Conservation (phyloP, 2,797 vertebrate species). For the Megalops cyprinoides region DNA sequence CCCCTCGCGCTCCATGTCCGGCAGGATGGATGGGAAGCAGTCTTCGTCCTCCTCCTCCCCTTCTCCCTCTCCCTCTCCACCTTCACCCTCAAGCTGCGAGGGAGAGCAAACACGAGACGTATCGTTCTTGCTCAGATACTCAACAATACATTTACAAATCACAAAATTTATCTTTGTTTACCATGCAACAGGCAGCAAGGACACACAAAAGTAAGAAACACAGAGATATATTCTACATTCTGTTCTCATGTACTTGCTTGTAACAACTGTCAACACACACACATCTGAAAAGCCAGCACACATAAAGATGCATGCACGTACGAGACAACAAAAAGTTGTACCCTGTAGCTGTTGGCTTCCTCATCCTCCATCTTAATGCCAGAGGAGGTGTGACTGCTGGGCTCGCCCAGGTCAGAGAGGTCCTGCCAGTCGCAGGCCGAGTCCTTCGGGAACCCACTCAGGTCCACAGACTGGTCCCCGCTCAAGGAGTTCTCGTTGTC, state of each 20-base stretch:
- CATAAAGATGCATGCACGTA: neutral
- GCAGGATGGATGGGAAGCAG: slow-evolving; percentile 85
- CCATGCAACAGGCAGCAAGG: too few species aligned
- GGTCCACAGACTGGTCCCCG: slow-evolving; percentile 85
- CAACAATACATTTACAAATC: neutral
- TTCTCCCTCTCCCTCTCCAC: slow-evolving; percentile 56
- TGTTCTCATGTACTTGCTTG: too few species aligned
- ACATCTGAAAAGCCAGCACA: neutral
- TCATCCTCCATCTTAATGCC: slow-evolving; percentile 89
- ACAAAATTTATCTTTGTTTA: neutral
- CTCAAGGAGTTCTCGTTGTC: slow-evolving; percentile 85
- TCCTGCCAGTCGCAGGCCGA: slow-evolving; percentile 88
- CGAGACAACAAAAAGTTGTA: slow-evolving; percentile 48
- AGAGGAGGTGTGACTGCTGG: slow-evolving; percentile 70
- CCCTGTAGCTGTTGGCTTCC: slow-evolving; percentile 83
- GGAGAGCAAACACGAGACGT: slow-evolving; percentile 8
- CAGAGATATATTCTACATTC: too few species aligned
- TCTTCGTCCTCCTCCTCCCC: slow-evolving; percentile 84
- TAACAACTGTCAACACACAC: neutral
- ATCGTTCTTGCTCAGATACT: too few species aligned
- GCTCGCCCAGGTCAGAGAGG: slow-evolving; percentile 81
- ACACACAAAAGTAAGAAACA: too few species aligned
- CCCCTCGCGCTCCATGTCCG: slow-evolving; percentile 83
- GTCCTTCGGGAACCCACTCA: slow-evolving; percentile 81
- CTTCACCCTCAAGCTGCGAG: slow-evolving; percentile 58